Evolutionary conservation across 2,797 vertebrate genomes (phyloP), one percentile per base, ranked within the genome.

Genomic region (Meda fulgida): DNA sequence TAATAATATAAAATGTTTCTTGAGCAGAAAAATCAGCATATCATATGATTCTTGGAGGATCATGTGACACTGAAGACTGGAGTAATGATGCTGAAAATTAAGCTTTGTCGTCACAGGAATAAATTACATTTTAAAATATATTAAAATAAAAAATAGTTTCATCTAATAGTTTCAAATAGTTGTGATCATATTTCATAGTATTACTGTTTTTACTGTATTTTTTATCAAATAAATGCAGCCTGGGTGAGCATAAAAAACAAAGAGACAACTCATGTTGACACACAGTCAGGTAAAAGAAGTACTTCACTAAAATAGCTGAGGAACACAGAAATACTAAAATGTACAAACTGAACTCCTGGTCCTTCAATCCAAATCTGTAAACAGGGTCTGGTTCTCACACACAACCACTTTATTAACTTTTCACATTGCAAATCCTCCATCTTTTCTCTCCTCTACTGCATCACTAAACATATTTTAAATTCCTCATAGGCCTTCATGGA

Each of bases 401-500:
- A 72, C 5, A 9, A 21, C 29, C 26, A 23, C n/a, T 58, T 23
- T 43, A 38, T 11, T 18, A 40, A 60, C 38, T 34, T 55, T 31
- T 10, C 0, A 34, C 34, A 53, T 9, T 34, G 18, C 38, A 60
- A 38, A 58, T 46, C 19, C 9, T n/a, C 26, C 4, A 16, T 23
- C 29, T 65, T 43, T 16, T 40, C 2, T 67, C 34, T 23, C 46
- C 5, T 79, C 51, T 18, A 46, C 23, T 40, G 34, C 60, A 60
- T 82, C 9, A 23, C 51, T 81, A 40, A 38, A 21, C 46, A 53
- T 29, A 65, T 72, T 78, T 72, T 6, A 58, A 58, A 75, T 63
- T 26, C 60, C 26, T 69, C 63, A n/a, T 2, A 26, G 19, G 58
- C 48, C 31, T 81, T 72, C 67, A 80, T 51, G 31, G 46, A 31